These are phyloP conservation scores for Perodicticus potto DNA, from an alignment of 2,797 vertebrate species.

Conservation along the genomic window DNA sequence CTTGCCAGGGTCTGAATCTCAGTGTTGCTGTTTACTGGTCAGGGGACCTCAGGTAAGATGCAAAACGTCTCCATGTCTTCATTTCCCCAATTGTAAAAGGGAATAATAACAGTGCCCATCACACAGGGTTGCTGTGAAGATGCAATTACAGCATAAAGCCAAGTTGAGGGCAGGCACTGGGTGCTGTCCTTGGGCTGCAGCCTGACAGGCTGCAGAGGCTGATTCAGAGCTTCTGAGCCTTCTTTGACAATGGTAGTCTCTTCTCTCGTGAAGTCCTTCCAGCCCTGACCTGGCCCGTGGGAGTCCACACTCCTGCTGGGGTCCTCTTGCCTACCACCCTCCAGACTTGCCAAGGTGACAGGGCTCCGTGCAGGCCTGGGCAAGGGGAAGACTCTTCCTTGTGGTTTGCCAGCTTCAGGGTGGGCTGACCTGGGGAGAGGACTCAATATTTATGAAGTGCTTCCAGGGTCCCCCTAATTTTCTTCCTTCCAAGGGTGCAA, in stretches of 20 bases:
- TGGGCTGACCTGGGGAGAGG: background rate
- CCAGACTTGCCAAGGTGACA: background rate
- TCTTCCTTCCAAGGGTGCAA: background rate
- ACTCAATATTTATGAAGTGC: background rate
- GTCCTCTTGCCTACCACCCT: background rate
- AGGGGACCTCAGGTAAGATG: background rate
- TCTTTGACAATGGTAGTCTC: background rate
- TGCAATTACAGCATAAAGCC: background rate
- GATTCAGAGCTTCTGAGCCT: background rate
- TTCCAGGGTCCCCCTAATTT: background rate
- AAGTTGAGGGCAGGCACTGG: background rate
- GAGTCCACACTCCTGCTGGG: background rate
- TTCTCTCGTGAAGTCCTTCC: background rate
- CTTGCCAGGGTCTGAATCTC: background rate
- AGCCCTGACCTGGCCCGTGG: background rate
- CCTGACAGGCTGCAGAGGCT: background rate
- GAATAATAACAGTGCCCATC: background rate
- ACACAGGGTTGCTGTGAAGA: background rate
- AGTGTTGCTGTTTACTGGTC: background rate
- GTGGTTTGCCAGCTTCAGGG: background rate
- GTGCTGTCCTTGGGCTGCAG: background rate
- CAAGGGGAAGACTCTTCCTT: too few relatives aligned
- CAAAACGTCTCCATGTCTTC: background rate
- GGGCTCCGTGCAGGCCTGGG: accelerated
- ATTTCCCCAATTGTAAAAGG: background rate